A percentile compares a stretch with the other conserved stretches of the same genome.
These are phyloP conservation scores for Heliconius nattereri DNA, from an alignment of 1,140 invertebrate genomes.

Conservation along the genomic window DNA sequence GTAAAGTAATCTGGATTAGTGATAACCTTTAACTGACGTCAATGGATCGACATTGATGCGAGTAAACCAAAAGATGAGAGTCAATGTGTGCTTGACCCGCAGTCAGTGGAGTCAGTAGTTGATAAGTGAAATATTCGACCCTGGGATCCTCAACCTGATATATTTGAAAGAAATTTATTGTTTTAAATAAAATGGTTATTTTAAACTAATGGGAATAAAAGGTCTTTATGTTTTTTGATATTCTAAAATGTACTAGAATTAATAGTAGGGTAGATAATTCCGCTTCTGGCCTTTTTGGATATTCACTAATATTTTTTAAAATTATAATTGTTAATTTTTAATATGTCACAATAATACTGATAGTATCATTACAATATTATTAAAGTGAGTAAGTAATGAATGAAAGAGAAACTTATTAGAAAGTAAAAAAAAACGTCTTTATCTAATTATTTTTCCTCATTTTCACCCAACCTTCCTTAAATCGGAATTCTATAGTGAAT, in stretches of 20 bases:
- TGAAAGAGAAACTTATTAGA: slow-evolving; percentile 2
- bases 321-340: too few species aligned
- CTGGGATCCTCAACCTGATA: not conserved
- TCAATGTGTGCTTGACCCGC: slow-evolving; percentile 20
- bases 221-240: too few species aligned
- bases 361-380: too few species aligned
- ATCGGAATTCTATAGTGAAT: not conserved
- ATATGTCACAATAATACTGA: too few species aligned
- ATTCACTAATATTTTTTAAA: too few species aligned
- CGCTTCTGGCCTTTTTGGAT: too few species aligned
- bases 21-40: slow-evolving; percentile 68
- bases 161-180: not conserved
- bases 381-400: too few species aligned
- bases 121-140: slow-evolving; percentile 22
- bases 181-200: not conserved
- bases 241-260: too few species aligned
- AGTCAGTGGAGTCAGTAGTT: not conserved
- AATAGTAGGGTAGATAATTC: too few species aligned
- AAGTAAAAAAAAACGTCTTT: not conserved
- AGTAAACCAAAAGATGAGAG: slow-evolving; percentile 57
- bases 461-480: not conserved
- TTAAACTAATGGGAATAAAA: too few species aligned
- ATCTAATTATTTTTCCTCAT: not conserved
- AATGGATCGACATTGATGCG: slow-evolving; percentile 60
- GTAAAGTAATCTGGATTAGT: slow-evolving; percentile 47